A percentile compares a stretch with the other conserved stretches of the same genome.
Conservation (phyloP, 2,113 vertebrate species). For the Solea solea region DNA sequence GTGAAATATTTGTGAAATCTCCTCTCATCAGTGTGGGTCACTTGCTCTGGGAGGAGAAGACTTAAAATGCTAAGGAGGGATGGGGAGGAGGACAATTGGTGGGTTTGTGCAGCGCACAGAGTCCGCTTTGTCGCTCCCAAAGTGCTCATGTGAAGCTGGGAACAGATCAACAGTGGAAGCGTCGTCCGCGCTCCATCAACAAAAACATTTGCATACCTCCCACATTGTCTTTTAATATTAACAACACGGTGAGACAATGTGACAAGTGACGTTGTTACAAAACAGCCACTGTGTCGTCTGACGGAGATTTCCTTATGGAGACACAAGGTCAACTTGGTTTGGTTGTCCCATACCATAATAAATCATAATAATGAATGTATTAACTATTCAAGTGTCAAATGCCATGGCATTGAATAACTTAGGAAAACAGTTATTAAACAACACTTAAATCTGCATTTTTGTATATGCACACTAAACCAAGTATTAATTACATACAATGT, state of each 20-base stretch:
- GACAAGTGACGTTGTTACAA: constrained; percentile 10
- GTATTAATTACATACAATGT: no score
- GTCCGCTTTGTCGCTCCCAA: constrained; percentile 69
- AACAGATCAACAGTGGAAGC: constrained; percentile 10
- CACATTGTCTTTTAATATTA: constrained; percentile 31
- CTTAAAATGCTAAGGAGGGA: constrained; percentile 73
- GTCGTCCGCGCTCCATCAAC: constrained; percentile 36
- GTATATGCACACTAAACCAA: no score
- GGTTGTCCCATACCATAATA: no score
- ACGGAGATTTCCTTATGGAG: not conserved
- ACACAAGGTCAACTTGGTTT: no score
- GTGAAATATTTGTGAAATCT: constrained; percentile 78
- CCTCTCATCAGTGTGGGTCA: constrained; percentile 58
- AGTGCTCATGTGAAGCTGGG: constrained; percentile 61
- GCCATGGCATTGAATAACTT: no score
- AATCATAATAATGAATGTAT: no score
- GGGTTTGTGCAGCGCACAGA: constrained; percentile 71
- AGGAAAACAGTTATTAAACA: no score
- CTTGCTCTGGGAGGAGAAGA: constrained; percentile 55
- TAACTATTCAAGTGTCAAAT: no score
- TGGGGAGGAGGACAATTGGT: constrained; percentile 61
- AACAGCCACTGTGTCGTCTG: not conserved
- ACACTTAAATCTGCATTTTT: no score
- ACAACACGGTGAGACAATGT: constrained; percentile 16
- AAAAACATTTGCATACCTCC: constrained; percentile 69